Evolutionary conservation across 2,888 invertebrate genomes (phyloP).

Genomic region (Leptinotarsa tumamoca): DNA sequence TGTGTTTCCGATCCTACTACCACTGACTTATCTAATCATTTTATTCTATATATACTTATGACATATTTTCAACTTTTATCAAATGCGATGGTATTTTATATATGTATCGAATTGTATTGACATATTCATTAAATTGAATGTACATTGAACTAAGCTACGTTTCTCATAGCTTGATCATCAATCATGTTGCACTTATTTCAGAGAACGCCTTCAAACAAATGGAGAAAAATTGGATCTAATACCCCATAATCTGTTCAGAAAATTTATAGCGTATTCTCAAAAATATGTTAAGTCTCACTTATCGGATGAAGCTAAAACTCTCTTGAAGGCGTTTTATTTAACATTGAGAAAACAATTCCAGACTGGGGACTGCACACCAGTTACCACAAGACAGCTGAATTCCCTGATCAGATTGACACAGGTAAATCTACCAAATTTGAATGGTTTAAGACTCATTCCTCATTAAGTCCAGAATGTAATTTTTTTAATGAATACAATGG

Average conservation of each 20-base stretch:
- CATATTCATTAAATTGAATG: no score
- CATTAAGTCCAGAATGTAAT: no score
- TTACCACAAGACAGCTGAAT: constrained; percentile 89
- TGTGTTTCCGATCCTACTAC: no score
- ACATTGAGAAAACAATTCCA: constrained; percentile 79
- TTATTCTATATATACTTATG: no score
- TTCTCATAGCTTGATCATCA: neutral
- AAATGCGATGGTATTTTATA: no score
- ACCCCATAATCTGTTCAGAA: constrained; percentile 82
- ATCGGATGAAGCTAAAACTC: constrained; percentile 76
- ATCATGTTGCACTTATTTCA: constrained; percentile 60
- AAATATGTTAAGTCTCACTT: constrained; percentile 88
- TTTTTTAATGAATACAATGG: no score
- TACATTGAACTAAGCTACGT: no score
- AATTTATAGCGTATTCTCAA: constrained; percentile 92
- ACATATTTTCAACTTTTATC: no score
- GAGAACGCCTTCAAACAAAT: constrained; percentile 72
- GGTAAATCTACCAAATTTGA: constrained; percentile 62
- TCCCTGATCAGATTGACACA: constrained; percentile 88
- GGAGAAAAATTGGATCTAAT: constrained; percentile 78
- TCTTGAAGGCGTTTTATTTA: constrained; percentile 84
- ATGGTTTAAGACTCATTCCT: no score
- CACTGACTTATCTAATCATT: no score
- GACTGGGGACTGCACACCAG: constrained; percentile 77
- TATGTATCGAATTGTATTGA: no score